Conservation (phyloP, 2,888 invertebrate genomes). For the Lymantria monacha region DNA sequence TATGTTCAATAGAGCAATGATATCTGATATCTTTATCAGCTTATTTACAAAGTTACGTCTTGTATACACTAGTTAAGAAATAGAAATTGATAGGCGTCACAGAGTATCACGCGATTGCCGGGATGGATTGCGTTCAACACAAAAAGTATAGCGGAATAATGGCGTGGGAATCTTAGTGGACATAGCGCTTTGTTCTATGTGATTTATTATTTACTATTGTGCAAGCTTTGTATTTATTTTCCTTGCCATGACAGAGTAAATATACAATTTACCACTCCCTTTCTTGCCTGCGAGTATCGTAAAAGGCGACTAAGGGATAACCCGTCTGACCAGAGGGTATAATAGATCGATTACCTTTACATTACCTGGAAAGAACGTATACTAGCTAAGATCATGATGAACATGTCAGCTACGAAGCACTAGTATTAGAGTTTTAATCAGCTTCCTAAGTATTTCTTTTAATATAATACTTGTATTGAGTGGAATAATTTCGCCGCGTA, state of each 20-base stretch:
- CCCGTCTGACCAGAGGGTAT: too few species aligned
- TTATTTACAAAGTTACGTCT: constrained; percentile 23
- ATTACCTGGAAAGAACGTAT: too few species aligned
- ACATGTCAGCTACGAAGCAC: neutral
- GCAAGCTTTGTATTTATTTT: neutral
- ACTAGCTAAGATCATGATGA: too few species aligned
- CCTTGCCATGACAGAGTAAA: too few species aligned
- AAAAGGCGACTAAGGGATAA: too few species aligned
- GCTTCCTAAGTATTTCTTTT: neutral
- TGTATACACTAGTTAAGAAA: constrained; percentile 13
- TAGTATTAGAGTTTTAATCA: neutral
- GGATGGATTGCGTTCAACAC: constrained; percentile 38
- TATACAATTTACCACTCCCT: too few species aligned
- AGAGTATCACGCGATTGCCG: constrained; percentile 51
- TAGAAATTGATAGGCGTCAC: constrained; percentile 43
- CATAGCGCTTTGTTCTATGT: constrained; percentile 13
- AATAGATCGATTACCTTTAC: too few species aligned
- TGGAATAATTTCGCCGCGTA: too few species aligned
- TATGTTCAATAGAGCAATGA: constrained; percentile 22
- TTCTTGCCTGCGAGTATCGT: too few species aligned
- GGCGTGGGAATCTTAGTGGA: constrained; percentile 46
- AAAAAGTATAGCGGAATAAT: constrained; percentile 42
- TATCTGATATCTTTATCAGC: constrained; percentile 10
- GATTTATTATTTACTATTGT: neutral
- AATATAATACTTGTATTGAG: neutral